These are phyloP conservation scores for Podocnemis expansa DNA, from an alignment of 2,113 vertebrate genomes.

Conservation along the genomic window DNA sequence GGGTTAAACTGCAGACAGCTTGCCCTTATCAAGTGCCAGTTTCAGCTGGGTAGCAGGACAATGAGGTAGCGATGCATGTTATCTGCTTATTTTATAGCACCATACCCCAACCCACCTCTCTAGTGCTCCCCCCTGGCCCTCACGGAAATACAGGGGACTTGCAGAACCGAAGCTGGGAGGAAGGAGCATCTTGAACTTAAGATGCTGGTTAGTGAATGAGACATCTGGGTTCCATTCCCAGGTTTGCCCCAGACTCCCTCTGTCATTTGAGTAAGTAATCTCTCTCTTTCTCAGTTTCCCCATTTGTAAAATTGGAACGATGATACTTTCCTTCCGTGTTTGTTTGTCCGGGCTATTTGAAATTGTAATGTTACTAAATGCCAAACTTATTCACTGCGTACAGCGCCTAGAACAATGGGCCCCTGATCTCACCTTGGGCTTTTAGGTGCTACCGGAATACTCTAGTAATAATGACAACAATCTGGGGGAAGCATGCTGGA, in stretches of 20 bases:
- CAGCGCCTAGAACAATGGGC: background rate
- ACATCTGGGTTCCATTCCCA: background rate
- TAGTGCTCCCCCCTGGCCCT: too few species aligned
- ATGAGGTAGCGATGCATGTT: background rate
- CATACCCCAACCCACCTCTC: background rate
- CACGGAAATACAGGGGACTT: background rate
- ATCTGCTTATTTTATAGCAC: background rate
- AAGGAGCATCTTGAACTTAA: background rate
- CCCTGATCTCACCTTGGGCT: background rate
- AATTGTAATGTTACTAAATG: background rate
- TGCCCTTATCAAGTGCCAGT: background rate
- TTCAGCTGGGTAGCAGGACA: background rate
- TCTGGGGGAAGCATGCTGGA: background rate
- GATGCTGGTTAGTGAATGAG: background rate
- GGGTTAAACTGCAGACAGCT: background rate
- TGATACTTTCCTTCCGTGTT: background rate
- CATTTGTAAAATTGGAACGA: background rate
- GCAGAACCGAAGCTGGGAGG: background rate
- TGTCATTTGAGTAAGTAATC: background rate
- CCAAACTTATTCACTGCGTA: background rate
- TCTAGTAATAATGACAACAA: too few species aligned
- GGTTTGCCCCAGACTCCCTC: background rate
- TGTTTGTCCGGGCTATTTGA: background rate
- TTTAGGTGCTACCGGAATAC: background rate
- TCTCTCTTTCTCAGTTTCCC: background rate